Evolutionary conservation across 2,888 invertebrate species (phyloP).

Genomic region (Drosophila hamatofila): DNA sequence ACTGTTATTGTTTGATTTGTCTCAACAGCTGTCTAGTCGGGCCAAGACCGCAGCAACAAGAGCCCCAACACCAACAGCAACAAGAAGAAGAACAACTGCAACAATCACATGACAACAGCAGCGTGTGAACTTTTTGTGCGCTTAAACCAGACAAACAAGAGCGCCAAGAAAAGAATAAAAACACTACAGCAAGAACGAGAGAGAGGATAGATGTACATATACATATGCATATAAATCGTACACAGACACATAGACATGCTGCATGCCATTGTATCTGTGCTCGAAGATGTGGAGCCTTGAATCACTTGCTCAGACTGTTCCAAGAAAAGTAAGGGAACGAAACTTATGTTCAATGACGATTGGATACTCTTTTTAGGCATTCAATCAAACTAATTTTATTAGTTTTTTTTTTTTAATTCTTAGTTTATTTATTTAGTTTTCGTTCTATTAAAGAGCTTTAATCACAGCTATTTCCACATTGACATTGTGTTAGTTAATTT

Average conservation of each 20-base stretch:
- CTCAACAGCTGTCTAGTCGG: constrained; percentile 42
- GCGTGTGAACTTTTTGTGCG: constrained; percentile 63
- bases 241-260: neutral
- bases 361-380: neutral
- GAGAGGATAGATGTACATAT: neutral
- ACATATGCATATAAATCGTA: neutral
- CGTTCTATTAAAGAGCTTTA: neutral
- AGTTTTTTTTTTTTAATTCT: no score
- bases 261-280: neutral
- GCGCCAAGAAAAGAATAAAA: constrained; percentile 28
- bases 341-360: neutral
- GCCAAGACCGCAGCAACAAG: constrained; percentile 26
- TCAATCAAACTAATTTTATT: neutral
- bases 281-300: constrained; percentile 16
- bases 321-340: constrained; percentile 37
- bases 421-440: neutral
- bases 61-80: constrained; percentile 12
- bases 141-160: constrained; percentile 36
- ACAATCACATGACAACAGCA: constrained; percentile 36
- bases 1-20: constrained; percentile 30
- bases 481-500: no score
- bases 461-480: no score
- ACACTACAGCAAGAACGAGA: constrained; percentile 4
- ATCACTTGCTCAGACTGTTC: constrained; percentile 51
- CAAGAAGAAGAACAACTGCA: constrained; percentile 13